phyloP scores from a whole-genome alignment of 2,113 vertebrate genomes.

The Taxidea taxus region DNA sequence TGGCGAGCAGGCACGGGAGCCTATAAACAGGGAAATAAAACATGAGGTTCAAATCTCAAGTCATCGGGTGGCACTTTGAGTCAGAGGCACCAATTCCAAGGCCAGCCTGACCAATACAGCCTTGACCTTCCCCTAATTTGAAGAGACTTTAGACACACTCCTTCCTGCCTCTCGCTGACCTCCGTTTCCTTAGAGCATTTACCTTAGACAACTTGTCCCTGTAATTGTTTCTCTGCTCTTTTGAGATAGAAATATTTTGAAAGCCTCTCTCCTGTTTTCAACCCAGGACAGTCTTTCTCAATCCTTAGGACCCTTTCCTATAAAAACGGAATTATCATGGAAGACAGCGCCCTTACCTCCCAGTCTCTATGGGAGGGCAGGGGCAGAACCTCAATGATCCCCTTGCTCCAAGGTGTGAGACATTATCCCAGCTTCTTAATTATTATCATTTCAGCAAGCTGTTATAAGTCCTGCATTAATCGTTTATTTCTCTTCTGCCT shows the following conservation, averaged over 20 bases:
- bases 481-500: not conserved
- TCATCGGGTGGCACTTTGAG: not conserved
- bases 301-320: not conserved
- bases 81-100: not conserved
- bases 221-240: not conserved
- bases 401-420: not conserved
- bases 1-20: not conserved
- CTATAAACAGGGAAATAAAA: not conserved
- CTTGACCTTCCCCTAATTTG: not conserved
- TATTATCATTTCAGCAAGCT: not conserved
- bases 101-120: not conserved
- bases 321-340: not conserved
- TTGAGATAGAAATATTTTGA: not conserved
- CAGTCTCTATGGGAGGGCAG: not conserved
- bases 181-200: not conserved
- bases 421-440: not conserved
- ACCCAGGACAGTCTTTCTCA: not conserved
- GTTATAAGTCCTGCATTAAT: not conserved
- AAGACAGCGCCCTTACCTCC: not conserved
- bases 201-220: not conserved
- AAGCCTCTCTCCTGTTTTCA: not conserved
- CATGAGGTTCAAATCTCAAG: not conserved
- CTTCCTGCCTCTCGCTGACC: not conserved
- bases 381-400: rapidly evolving
- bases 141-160: not conserved